Evolutionary conservation across 2,797 vertebrate species (phyloP), one percentile per base, ranked within the genome.

Genomic region (Enoplosus armatus): DNA sequence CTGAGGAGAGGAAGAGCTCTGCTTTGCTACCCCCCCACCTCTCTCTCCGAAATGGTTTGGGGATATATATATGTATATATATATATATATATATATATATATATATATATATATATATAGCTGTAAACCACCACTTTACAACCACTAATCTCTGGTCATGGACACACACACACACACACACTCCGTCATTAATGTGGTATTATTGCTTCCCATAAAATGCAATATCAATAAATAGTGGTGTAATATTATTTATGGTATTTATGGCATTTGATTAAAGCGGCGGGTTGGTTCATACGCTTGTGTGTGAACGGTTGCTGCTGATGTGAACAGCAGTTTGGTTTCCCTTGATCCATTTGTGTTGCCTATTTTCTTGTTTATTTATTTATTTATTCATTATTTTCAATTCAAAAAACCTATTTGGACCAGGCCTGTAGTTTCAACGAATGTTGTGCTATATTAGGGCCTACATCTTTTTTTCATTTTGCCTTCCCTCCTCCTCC

Each of bases 1-100:
- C 24, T 29, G 71, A 73, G 53, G 48, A 79, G 65, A 86, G 77
- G 82, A 85, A 89, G 83, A 75, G 66, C 56, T 61, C 48, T 59
- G 68, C 79, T 86, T 56, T 48, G 60, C 81, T 64, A 18, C n/a
- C n/a, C n/a, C n/a, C n/a, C n/a, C n/a, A 77, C 81, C 50, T 62
- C 54, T 41, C 59, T 56, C 31, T 73, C 29, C 55, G 16, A 72
- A 61, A 58, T 22, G 35, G n/a, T 54, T 64, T 55, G 35, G 27
- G 15, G 56, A 31, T 56, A 31, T 83, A 79, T 45, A 72, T 62
- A 75, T 67, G 27, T 83, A 79, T 45, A 72, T 62, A 75, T 67
- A 80, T n/a, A n/a, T n/a, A n/a, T n/a, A n/a, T n/a, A n/a, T n/a
- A n/a, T n/a, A n/a, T n/a, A n/a, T n/a, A n/a, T n/a, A n/a, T n/a